phyloP scores from a whole-genome alignment of 1,140 invertebrate species.

The Bombus waltoni region DNA sequence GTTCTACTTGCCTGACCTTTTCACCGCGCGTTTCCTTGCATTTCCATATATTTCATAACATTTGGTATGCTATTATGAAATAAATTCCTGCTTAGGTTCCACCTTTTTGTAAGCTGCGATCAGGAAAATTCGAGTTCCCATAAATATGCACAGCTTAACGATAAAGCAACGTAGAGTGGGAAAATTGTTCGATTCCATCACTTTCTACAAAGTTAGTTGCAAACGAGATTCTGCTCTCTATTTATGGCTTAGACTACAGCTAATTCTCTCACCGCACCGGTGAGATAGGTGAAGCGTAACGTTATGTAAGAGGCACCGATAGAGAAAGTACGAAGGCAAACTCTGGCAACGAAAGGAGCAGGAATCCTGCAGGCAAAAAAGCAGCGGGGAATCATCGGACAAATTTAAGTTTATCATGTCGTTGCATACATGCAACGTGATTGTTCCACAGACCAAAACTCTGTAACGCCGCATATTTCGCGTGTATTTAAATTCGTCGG shows the following conservation, averaged over 20 bases:
- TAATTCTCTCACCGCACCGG: neutral
- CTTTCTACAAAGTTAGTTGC: neutral
- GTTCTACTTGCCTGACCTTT: neutral
- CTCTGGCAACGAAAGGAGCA: neutral
- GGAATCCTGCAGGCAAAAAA: neutral
- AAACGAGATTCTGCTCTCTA: neutral
- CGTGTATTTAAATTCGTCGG: no score
- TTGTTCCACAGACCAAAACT: no score
- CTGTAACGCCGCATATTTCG: no score
- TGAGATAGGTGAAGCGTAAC: conserved; percentile 39
- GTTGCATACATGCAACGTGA: no score
- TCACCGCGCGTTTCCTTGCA: no score
- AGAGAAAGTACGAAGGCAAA: conserved; percentile 50
- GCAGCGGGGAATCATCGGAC: no score
- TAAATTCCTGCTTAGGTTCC: no score
- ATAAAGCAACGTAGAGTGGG: neutral
- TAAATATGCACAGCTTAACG: neutral
- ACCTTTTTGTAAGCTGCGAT: no score
- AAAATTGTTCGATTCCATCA: neutral
- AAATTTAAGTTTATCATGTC: neutral
- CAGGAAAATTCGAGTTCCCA: no score
- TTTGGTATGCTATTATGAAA: no score
- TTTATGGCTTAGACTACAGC: neutral
- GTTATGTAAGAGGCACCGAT: conserved; percentile 48
- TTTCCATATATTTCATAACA: no score